Base-by-base conservation (phyloP, 2,797 vertebrate species). In the Phataginus tetradactyla region DNA sequence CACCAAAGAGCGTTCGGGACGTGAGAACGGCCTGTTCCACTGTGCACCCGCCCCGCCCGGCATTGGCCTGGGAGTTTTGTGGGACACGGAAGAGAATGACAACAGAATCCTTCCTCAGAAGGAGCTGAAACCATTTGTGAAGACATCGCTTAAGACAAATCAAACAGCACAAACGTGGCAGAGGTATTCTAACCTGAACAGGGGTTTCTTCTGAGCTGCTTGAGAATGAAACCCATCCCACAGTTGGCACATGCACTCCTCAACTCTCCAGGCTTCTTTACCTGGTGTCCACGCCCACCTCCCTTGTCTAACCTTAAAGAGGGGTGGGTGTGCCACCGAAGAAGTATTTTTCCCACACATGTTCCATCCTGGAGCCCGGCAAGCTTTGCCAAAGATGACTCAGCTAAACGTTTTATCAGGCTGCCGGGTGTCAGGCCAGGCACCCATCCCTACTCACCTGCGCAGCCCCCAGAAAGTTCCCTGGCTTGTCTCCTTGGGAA, bases 401-500 rank as follows among this genome's bases (percentile, higher is more conserved):
- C 96, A 79, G 79, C 87, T 23, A 6, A 51, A 85, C 78, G 7
- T 1, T 61, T 42, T 29, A 64, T 18, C 42, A 13, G 0, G 53
- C 68, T 6, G 37, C 90, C 64, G 10, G 94, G 18, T 0, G 34
- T 80, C 95, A 88, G 1, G 81, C 86, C 63, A 20, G 78, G 18
- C 14, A 6, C 3, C 74, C 59, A 3, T 1, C 34, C 15, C 61
- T 1, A 3, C 92, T 81, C 90, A 91, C 90, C 34, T 27, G 81
- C 0, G 7, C 15, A 2, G 78, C 51, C 45, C 59, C 86, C 85
- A 18, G 85, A 84, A 90, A 68, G 37, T 37, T 66, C 93, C 59
- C 93, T 20, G 32, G 96, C 95, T 77, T 77, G 71, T 93, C 92
- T 37, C 83, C 90, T 45, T 94, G 34, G 12, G 86, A 63, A 25